phyloP scores from a whole-genome alignment of 2,113 vertebrate genomes.

The Ictalurus punctatus region DNA sequence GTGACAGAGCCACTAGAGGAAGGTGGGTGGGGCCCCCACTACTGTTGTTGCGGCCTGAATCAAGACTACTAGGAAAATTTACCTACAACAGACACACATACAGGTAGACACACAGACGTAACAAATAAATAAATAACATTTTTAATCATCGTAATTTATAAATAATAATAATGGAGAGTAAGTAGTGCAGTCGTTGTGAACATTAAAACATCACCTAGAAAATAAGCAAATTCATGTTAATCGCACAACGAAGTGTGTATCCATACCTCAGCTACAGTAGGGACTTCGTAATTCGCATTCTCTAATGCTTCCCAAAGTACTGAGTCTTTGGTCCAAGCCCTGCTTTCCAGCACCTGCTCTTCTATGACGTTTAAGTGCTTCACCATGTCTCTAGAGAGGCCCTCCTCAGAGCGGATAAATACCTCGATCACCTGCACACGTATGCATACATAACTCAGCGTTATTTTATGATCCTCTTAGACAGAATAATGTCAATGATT shows the following conservation, averaged over 20 bases:
- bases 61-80: conserved; percentile 90
- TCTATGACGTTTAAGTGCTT: conserved; percentile 95
- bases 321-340: conserved; percentile 84
- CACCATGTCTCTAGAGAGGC: conserved; percentile 95
- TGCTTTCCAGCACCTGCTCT: conserved; percentile 92
- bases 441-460: neutral
- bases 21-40: conserved; percentile 75
- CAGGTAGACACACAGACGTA: neutral
- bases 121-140: neutral
- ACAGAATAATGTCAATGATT: neutral
- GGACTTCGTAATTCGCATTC: conserved; percentile 79
- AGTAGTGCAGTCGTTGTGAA: neutral
- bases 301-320: conserved; percentile 84
- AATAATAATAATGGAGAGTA: too few relatives aligned
- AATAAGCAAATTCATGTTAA: neutral
- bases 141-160: too few relatives aligned
- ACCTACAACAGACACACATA: conserved; percentile 72
- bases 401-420: conserved; percentile 94
- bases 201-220: too few relatives aligned
- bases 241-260: conserved; percentile 34
- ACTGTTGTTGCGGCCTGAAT: conserved; percentile 75
- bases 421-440: conserved; percentile 89
- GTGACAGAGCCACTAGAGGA: conserved; percentile 87
- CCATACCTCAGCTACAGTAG: conserved; percentile 93
- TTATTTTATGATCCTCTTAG: too few relatives aligned